Evolutionary conservation across 2,113 vertebrate genomes (phyloP).

Genomic region (Carassius carassius): DNA sequence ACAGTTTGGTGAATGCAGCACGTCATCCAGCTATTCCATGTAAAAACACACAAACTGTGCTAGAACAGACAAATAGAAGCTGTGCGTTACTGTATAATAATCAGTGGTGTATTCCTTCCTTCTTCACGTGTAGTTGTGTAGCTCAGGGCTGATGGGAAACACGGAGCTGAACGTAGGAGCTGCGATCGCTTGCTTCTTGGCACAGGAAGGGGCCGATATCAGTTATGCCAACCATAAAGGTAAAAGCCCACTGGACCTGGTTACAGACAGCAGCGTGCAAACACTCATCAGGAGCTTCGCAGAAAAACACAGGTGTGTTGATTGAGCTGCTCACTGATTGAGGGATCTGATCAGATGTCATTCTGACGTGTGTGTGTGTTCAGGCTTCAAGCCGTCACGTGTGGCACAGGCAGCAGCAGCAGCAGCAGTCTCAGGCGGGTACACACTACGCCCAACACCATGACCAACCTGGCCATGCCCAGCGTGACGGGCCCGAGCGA

Average conservation of each 20-base stretch:
- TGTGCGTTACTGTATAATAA: not conserved
- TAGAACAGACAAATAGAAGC: no score
- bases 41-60: no score
- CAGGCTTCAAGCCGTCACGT: slow-evolving; percentile 75
- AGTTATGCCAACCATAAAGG: slow-evolving; percentile 94
- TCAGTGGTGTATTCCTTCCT: not conserved
- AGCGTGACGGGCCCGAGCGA: slow-evolving; percentile 81
- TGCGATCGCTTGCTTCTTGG: slow-evolving; percentile 90
- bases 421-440: slow-evolving; percentile 81
- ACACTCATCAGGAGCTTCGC: slow-evolving; percentile 90
- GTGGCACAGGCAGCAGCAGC: slow-evolving; percentile 73
- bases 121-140: slow-evolving; percentile 76
- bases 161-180: slow-evolving; percentile 83
- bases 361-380: slow-evolving; percentile 66
- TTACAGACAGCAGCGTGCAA: slow-evolving; percentile 77
- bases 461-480: slow-evolving; percentile 89
- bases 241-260: slow-evolving; percentile 88
- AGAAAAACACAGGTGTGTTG: slow-evolving; percentile 88
- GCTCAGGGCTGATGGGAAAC: slow-evolving; percentile 84
- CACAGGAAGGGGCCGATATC: slow-evolving; percentile 90
- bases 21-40: no score
- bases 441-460: slow-evolving; percentile 90
- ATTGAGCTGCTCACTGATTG: not conserved
- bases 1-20: no score
- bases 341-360: not conserved